Evolutionary conservation across 2,113 vertebrate genomes (phyloP).

Genomic region (Entomyzon cyanotis): DNA sequence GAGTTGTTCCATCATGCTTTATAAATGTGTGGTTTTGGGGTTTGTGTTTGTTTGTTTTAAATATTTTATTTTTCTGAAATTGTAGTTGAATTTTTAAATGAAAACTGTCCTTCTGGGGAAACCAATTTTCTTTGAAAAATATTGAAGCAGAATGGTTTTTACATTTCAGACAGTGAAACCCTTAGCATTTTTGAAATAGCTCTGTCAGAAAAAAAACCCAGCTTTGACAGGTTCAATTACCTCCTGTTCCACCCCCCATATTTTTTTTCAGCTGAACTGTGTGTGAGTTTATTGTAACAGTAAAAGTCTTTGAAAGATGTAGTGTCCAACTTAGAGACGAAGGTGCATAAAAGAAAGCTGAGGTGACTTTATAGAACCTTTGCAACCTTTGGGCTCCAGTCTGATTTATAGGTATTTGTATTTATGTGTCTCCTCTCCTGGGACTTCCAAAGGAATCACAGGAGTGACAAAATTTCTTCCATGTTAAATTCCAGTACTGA

Average conservation of each 20-base stretch:
- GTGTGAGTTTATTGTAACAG: neutral
- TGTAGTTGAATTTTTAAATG: neutral
- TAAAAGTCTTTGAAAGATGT: constrained; percentile 17
- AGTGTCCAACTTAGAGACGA: neutral
- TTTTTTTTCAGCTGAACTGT: neutral
- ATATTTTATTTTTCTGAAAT: neutral
- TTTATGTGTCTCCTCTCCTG: neutral
- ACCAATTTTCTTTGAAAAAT: neutral
- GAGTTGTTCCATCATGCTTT: neutral
- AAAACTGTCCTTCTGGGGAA: neutral
- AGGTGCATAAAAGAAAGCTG: neutral
- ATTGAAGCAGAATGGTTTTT: neutral
- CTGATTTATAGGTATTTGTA: neutral
- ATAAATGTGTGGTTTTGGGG: neutral
- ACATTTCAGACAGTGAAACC: neutral
- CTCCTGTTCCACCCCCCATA: neutral
- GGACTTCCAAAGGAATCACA: neutral
- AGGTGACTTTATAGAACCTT: constrained; percentile 2
- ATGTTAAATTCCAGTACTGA: neutral
- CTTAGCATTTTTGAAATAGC: neutral
- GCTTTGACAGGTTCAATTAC: neutral
- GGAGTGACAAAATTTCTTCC: neutral
- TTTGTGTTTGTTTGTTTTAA: neutral
- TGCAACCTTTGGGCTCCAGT: neutral
- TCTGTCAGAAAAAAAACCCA: neutral